Conservation (phyloP, 1,140 invertebrate species). For the Aphaenogaster rudis region DNA sequence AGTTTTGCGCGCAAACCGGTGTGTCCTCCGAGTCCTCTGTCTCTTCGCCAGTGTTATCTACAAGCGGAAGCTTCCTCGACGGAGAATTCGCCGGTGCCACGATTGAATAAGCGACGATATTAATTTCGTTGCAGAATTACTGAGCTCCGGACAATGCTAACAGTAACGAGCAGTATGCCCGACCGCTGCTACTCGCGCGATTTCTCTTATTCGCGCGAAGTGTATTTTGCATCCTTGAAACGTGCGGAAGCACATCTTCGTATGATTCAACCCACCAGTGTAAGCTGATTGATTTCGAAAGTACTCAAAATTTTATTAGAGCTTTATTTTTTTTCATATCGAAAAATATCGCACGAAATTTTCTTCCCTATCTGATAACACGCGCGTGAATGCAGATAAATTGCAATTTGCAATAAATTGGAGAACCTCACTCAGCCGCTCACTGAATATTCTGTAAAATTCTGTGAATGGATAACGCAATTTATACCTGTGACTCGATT, state of each 20-base stretch:
- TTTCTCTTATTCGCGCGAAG: neutral
- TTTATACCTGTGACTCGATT: slow-evolving; percentile 37
- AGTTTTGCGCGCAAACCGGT: slow-evolving; percentile 66
- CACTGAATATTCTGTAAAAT: slow-evolving; percentile 30
- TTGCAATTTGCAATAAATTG: slow-evolving; percentile 21
- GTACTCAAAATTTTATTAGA: neutral
- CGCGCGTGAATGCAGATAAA: slow-evolving; percentile 15
- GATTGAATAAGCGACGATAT: slow-evolving; percentile 36
- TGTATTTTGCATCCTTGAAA: slow-evolving; percentile 5
- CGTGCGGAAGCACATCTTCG: neutral
- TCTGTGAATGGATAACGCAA: slow-evolving; percentile 5
- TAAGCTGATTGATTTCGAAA: neutral
- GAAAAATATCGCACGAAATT: slow-evolving; percentile 5
- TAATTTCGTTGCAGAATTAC: slow-evolving; percentile 30
- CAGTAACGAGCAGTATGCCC: neutral
- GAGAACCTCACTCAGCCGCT: neutral
- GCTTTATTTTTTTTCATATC: neutral
- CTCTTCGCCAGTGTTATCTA: neutral
- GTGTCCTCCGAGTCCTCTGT: slow-evolving; percentile 46
- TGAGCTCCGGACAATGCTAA: neutral
- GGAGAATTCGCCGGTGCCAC: neutral
- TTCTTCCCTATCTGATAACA: slow-evolving; percentile 1
- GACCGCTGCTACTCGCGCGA: neutral
- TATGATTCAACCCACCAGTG: neutral
- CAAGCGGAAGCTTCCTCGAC: slow-evolving; percentile 3